Percentiles rank a stretch among this genome's conserved stretches.
These are phyloP conservation scores for Tyto alba DNA, from an alignment of 2,113 vertebrate genomes.

Conservation along the genomic window DNA sequence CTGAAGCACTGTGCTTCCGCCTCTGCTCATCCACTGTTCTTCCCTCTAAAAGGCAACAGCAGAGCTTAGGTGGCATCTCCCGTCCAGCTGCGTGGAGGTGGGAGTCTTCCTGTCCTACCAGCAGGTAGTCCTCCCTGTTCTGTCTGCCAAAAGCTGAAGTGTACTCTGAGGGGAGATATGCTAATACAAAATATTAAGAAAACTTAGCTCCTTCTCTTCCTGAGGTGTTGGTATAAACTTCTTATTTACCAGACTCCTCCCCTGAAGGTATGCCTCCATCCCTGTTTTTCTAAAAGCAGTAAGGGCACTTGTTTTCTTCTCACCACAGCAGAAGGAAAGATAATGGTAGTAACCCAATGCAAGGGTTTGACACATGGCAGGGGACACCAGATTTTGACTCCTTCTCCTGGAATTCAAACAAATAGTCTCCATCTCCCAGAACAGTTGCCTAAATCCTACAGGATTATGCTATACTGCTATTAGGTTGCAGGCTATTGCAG, in stretches of 20 bases:
- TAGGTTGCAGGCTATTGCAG: background rate
- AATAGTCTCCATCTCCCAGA: background rate
- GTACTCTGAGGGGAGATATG: background rate
- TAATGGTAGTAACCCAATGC: background rate
- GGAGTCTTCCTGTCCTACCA: background rate
- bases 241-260: background rate
- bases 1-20: background rate
- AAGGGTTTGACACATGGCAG: background rate
- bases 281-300: background rate
- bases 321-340: background rate
- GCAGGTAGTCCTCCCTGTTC: background rate
- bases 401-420: background rate
- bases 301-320: background rate
- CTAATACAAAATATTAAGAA: background rate
- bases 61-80: background rate
- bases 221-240: background rate
- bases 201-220: background rate
- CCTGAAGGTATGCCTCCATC: background rate
- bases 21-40: background rate
- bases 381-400: background rate
- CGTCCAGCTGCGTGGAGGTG: fast-evolving
- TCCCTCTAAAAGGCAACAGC: background rate
- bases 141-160: background rate
- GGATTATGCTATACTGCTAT: background rate
- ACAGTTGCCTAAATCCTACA: background rate